Base-by-base conservation (phyloP, 2,797 vertebrate genomes). In the Scyliorhinus canicula region DNA sequence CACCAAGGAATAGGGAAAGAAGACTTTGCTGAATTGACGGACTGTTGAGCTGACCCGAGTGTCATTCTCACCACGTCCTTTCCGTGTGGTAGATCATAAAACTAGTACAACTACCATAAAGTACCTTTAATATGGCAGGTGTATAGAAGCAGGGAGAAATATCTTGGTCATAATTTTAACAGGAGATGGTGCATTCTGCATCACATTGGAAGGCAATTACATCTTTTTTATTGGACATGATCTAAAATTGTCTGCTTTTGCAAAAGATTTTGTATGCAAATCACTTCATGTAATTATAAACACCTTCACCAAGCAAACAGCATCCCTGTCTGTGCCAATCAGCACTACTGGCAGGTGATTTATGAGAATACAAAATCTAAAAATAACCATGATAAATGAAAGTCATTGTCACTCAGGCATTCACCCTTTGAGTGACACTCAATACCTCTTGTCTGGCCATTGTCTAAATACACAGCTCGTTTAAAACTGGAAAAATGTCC, bases 211-310 rank as follows among this genome's bases (percentile, higher is more conserved):
- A 91, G 57, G 57, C 57, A 91, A 40, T 44, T 79, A 63, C 8
- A 60, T 60, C 21, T 91, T 63, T 69, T 91, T 91, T 63, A 91
- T 91, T 24, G 26, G 57, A 65, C 57, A 47, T 82, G n/a, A 65
- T 91, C 57, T 63, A 40, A 91, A 91, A 60, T 55, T 60, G 86
- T 35, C 55, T 60, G 55, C 31, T 60, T 91, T 65, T 91, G 35
- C 88, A 91, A 44, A 91, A 91, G 57, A 91, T 63, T 91, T 63
- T 91, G 55, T 40, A 91, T 44, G 88, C n/a, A 91, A 91, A 91
- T 91, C 57, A 65, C 57, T 44, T 65, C 57, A 91, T 26, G 60
- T 91, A 91, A 91, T 91, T 91, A 91, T 63, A 65, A 91, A 40
- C 88, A 63, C 21, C 88, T 44, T 65, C 24, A 60, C 16, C 57